A percentile compares a stretch with the other conserved stretches of the same genome.
Conservation (phyloP, 2,113 vertebrate species). For the Psittacus erithacus region DNA sequence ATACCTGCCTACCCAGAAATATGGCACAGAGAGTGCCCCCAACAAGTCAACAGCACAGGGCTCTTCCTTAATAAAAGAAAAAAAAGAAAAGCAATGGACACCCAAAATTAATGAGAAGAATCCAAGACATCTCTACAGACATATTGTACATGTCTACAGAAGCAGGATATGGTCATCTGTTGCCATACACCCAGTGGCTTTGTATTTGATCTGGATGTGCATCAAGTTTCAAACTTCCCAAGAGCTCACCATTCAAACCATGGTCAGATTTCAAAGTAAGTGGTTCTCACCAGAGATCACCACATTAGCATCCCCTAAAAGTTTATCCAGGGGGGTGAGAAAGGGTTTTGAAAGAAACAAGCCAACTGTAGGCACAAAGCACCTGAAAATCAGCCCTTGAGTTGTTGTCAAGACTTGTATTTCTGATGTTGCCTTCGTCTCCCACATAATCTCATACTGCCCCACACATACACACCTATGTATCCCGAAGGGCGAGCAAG, state of each 20-base stretch:
- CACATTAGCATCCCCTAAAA: background rate
- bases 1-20: background rate
- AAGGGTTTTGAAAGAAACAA: background rate
- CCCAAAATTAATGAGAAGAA: background rate
- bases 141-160: background rate
- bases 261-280: background rate
- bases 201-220: background rate
- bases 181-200: background rate
- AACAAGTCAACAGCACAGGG: background rate
- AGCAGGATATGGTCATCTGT: background rate
- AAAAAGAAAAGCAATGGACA: background rate
- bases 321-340: background rate
- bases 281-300: background rate
- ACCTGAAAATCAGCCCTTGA: background rate
- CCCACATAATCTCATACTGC: background rate
- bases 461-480: background rate
- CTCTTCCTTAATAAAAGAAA: background rate
- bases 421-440: constrained; percentile 6
- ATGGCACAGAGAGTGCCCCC: background rate
- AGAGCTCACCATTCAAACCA: background rate
- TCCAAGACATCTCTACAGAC: background rate
- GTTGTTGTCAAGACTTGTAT: constrained; percentile 1
- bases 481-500: background rate
- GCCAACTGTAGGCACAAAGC: background rate
- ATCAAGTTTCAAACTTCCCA: background rate